phyloP scores from a whole-genome alignment of 1,140 invertebrate species.

The Drosophila triauraria region DNA sequence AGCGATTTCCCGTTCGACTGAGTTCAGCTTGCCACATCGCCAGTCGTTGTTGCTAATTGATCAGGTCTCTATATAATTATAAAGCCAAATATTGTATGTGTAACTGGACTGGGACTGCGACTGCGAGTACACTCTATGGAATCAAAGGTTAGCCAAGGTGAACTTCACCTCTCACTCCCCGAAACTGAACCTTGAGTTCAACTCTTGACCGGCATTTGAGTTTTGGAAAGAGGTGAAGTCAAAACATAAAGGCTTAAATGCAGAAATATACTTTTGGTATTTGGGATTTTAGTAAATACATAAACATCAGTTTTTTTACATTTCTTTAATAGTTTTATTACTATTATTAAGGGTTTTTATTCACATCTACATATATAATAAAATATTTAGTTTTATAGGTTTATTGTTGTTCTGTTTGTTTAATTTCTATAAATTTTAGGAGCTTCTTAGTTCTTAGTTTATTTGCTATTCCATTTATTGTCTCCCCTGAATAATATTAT shows the following conservation, averaged over 20 bases:
- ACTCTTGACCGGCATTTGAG: constrained; percentile 8
- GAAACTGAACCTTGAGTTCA: background rate
- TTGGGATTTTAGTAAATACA: background rate
- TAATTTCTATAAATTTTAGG: too few species aligned
- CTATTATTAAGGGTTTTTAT: too few species aligned
- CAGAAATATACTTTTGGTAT: background rate
- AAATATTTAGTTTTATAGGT: too few species aligned
- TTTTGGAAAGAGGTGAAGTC: constrained; percentile 1
- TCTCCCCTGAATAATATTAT: background rate
- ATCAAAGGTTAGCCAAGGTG: constrained; percentile 39
- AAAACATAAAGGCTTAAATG: background rate
- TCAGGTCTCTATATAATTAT: constrained; percentile 24
- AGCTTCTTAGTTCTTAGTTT: too few species aligned
- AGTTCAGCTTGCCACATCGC: constrained; percentile 3
- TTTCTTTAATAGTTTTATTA: too few species aligned
- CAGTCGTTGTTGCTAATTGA: constrained; percentile 39
- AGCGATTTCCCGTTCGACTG: constrained; percentile 2
- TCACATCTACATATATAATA: too few species aligned
- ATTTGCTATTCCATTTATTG: too few species aligned
- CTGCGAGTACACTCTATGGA: constrained; percentile 14
- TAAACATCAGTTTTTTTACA: too few species aligned
- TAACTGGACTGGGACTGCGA: constrained; percentile 30
- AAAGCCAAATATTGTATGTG: constrained; percentile 20
- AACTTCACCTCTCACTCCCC: constrained; percentile 22
- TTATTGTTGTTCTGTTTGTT: too few species aligned